phyloP scores from a whole-genome alignment of 2,113 vertebrate species.

The Fulmarus glacialis region DNA sequence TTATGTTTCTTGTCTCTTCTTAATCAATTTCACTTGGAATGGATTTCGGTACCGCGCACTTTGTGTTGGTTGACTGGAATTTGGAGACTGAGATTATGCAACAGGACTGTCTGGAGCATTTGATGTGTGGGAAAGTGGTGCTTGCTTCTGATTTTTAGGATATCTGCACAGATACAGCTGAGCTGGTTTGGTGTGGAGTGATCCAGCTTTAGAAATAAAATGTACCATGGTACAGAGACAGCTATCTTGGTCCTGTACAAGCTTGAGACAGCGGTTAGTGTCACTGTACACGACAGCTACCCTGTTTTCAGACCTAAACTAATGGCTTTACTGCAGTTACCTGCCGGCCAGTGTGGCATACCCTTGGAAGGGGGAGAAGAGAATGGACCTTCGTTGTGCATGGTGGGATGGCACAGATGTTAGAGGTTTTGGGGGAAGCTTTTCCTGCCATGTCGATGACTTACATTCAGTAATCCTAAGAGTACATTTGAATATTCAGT shows the following conservation, averaged over 20 bases:
- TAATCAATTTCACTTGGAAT: neutral
- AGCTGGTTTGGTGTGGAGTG: neutral
- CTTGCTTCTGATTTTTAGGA: neutral
- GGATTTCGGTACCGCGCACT: neutral
- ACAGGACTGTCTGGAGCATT: neutral
- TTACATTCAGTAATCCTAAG: neutral
- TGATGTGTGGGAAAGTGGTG: neutral
- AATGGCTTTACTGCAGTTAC: neutral
- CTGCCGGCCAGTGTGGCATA: rapidly evolving
- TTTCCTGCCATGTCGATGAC: neutral
- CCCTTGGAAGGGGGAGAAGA: neutral
- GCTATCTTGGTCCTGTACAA: neutral
- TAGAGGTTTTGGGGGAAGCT: neutral
- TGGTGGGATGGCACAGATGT: rapidly evolving
- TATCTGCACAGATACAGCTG: neutral
- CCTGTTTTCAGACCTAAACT: neutral
- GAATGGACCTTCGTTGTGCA: rapidly evolving
- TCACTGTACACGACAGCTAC: neutral
- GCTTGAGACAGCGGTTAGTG: rapidly evolving
- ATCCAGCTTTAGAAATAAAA: neutral
- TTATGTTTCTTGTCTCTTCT: neutral
- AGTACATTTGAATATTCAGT: neutral
- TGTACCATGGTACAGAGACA: neutral
- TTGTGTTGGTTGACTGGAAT: neutral
- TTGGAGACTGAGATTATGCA: neutral